Evolutionary conservation across 1,140 invertebrate species (phyloP), one percentile per base, ranked within the genome.

Genomic region (Hypsibius dujardini): DNA sequence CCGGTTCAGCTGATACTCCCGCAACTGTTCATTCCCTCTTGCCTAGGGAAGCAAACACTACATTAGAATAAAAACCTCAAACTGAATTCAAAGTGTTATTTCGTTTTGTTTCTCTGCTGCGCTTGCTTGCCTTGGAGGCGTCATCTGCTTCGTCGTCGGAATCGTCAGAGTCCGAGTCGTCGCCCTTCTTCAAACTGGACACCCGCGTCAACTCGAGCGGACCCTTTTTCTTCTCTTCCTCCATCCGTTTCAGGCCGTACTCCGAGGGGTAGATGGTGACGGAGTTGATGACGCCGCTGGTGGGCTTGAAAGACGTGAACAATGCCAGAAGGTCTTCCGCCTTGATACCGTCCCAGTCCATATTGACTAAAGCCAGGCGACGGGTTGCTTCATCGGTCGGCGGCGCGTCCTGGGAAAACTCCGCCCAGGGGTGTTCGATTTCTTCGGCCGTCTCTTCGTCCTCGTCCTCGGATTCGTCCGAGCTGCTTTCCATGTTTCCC

Each of bases 291-390:
- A 85, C 75, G 45, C 90, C 90, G 72, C 86, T 85, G 59, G 84
- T 77, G 46, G 92, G 90, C 72, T 92, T 78, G 79, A 98, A 96
- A 12, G 94, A 97, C 77, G 87, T 89, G 1, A 95, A 85, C 1
- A 95, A 77, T 14, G 95, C 86, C 85, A 92, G 90, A 1, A 97
- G 79, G 81, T 97, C 93, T 42, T 83, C 78, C 42, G 93, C 92
- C 77, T 87, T 87, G 67, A 98, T 88, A 76, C 90, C 84, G 80
- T 97, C 93, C 95, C 95, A 98, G 80, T 98, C 92, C 88, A 97
- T 90, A 79, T 97, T 94, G 79, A 93, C 95, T 40, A 92, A 84
- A 72, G 95, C 95, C 73, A 98, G 82, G 74, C 94, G 84, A 73
- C 76, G 78, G 1, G 90, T 91, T 0, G 76, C 76, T 45, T 90